Evolutionary conservation across 2,797 vertebrate species (phyloP).

Genomic region (Typhlichthys eigenmanni): DNA sequence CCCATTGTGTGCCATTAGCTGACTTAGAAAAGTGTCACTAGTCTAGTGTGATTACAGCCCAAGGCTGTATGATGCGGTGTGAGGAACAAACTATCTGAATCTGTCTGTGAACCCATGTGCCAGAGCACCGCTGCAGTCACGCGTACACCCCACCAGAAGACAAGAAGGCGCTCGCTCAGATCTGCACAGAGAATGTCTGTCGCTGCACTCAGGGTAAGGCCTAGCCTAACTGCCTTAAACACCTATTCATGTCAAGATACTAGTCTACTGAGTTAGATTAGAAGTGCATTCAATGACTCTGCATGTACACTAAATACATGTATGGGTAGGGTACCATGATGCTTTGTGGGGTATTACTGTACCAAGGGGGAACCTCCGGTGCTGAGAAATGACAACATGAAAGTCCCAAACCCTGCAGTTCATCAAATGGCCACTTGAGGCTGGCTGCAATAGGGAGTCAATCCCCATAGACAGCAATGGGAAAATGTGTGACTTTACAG

Average conservation of each 20-base stretch:
- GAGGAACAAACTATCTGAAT: not conserved
- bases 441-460: too few relatives aligned
- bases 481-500: too few relatives aligned
- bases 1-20: too few relatives aligned
- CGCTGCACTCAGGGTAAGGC: constrained; percentile 74
- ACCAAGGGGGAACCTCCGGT: too few relatives aligned
- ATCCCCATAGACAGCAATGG: too few relatives aligned
- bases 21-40: too few relatives aligned
- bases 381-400: too few relatives aligned
- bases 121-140: constrained; percentile 74
- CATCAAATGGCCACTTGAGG: too few relatives aligned
- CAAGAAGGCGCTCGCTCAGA: constrained; percentile 59
- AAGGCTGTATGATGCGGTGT: not conserved
- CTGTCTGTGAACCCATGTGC: not conserved
- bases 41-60: not conserved
- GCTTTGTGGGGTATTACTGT: too few relatives aligned
- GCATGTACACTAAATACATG: too few relatives aligned
- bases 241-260: not conserved
- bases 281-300: not conserved
- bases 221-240: not conserved
- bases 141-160: constrained; percentile 68
- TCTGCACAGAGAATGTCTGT: constrained; percentile 71
- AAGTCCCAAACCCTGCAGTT: too few relatives aligned
- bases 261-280: not conserved
- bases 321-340: too few relatives aligned